Conservation (phyloP, 2,888 invertebrate genomes). For the Drosophila cognata region DNA sequence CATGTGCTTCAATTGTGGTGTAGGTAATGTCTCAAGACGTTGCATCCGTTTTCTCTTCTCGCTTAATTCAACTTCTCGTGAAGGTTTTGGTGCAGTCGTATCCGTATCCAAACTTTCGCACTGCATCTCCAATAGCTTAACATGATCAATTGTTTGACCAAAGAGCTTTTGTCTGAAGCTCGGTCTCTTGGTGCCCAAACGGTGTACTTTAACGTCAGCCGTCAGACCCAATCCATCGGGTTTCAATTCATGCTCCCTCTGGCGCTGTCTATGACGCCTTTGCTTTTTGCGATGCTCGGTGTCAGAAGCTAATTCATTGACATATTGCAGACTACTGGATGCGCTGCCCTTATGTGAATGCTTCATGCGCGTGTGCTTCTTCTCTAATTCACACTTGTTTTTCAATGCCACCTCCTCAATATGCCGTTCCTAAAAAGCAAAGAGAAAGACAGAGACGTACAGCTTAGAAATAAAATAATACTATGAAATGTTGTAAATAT, state of each 20-base stretch:
- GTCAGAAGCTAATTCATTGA: slow-evolving; percentile 62
- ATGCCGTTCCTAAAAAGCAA: slow-evolving; percentile 73
- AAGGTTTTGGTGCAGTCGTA: neutral
- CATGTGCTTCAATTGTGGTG: slow-evolving; percentile 12
- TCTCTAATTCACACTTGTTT: slow-evolving; percentile 75
- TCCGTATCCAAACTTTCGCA: slow-evolving; percentile 41
- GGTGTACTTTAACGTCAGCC: slow-evolving; percentile 54
- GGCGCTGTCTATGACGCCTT: slow-evolving; percentile 61
- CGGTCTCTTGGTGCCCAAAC: slow-evolving; percentile 67
- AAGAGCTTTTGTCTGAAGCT: slow-evolving; percentile 82
- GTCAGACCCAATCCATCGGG: slow-evolving; percentile 13
- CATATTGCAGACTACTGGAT: slow-evolving; percentile 62
- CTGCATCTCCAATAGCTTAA: slow-evolving; percentile 61
- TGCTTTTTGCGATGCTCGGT: slow-evolving; percentile 55
- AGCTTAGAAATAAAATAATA: neutral
- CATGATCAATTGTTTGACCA: slow-evolving; percentile 68
- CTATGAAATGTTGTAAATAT: neutral
- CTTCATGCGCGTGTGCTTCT: slow-evolving; percentile 61
- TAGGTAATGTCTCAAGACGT: slow-evolving; percentile 6
- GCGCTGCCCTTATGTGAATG: slow-evolving; percentile 31
- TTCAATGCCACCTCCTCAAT: slow-evolving; percentile 79
- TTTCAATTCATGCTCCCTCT: slow-evolving; percentile 35
- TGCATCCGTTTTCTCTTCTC: slow-evolving; percentile 10
- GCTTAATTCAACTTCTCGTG: neutral
- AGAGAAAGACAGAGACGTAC: neutral